Evolutionary conservation across 2,888 invertebrate species (phyloP).

Genomic region (Ptychoptera albimana): DNA sequence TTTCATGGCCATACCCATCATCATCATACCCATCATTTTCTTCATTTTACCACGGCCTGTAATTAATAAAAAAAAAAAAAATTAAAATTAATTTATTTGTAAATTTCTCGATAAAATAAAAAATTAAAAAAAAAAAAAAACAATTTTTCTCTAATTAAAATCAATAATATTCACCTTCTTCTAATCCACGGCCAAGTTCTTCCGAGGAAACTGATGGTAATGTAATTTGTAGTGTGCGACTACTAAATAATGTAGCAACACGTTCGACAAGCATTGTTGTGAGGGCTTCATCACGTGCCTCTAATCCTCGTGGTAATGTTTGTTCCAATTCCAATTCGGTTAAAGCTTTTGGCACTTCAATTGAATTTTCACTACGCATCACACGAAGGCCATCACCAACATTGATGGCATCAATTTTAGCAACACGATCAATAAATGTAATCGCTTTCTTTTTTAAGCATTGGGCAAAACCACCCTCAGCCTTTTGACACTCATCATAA

Average conservation of each 20-base stretch:
- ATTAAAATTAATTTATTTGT: neutral
- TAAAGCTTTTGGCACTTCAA: slow-evolving; percentile 25
- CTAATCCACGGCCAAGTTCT: slow-evolving; percentile 51
- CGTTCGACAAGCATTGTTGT: slow-evolving; percentile 55
- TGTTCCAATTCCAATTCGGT: slow-evolving; percentile 56
- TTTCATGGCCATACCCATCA: slow-evolving; percentile 76
- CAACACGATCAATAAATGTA: slow-evolving; percentile 58
- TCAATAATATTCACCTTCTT: slow-evolving; percentile 44
- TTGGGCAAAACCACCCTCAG: slow-evolving; percentile 48
- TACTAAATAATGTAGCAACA: slow-evolving; percentile 52
- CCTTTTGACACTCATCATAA: slow-evolving; percentile 61
- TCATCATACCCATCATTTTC: slow-evolving; percentile 84
- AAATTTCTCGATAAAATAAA: neutral
- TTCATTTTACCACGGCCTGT: slow-evolving; percentile 72
- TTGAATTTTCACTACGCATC: slow-evolving; percentile 33
- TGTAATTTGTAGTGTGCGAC: slow-evolving; percentile 59
- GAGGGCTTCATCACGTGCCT: slow-evolving; percentile 49
- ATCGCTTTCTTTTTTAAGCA: slow-evolving; percentile 72
- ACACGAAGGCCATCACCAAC: slow-evolving; percentile 52
- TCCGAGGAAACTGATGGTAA: slow-evolving; percentile 54
- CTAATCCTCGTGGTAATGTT: slow-evolving; percentile 45
- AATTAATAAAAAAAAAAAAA: slow-evolving; percentile 17
- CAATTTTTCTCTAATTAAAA: neutral
- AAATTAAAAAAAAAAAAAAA: slow-evolving; percentile 9
- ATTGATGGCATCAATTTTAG: slow-evolving; percentile 48